phyloP scores from a whole-genome alignment of 2,888 invertebrate species.

The Agonum fuliginosum region DNA sequence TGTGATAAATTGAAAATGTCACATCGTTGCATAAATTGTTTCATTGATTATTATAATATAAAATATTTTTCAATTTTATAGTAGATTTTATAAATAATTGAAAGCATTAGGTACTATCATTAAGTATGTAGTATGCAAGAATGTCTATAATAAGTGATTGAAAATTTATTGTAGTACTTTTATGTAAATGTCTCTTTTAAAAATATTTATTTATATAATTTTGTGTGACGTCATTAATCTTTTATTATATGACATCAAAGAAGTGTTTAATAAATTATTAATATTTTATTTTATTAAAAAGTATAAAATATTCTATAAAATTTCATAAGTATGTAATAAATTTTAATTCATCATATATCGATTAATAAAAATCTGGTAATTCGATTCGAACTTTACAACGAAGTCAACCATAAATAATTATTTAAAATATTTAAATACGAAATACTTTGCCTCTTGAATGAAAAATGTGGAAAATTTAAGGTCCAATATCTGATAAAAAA shows the following conservation, averaged over 20 bases:
- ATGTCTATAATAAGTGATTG: no score
- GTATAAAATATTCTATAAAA: no score
- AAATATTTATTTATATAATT: no score
- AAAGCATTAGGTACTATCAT: neutral
- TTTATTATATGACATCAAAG: no score
- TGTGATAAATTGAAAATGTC: neutral
- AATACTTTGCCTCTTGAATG: neutral
- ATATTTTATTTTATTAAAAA: no score
- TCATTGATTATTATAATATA: neutral
- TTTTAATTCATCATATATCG: no score
- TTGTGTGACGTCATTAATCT: no score
- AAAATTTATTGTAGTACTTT: no score
- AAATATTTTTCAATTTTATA: neutral
- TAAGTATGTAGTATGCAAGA: neutral
- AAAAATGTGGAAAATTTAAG: conserved; percentile 20
- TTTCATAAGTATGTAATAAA: no score
- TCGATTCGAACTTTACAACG: neutral
- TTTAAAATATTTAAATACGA: conserved; percentile 4
- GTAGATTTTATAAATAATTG: neutral
- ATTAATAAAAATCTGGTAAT: neutral
- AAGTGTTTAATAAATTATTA: no score
- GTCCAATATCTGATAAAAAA: neutral
- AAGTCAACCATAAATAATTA: no score
- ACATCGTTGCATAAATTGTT: conserved; percentile 2
- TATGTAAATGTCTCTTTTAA: no score